Evolutionary conservation across 1,140 invertebrate species (phyloP).

Genomic region (Dreissena rostriformis): DNA sequence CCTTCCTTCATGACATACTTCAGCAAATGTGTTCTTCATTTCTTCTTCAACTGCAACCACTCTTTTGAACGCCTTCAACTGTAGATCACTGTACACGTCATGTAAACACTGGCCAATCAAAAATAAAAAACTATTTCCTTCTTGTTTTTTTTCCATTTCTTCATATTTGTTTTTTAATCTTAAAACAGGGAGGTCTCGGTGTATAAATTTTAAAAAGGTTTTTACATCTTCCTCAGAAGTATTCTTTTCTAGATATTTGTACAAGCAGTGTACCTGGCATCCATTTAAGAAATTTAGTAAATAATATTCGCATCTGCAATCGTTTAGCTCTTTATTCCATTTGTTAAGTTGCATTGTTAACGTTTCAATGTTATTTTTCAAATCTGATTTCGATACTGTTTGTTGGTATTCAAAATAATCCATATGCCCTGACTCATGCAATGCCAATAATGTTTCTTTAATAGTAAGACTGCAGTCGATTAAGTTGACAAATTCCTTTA

Average conservation of each 20-base stretch:
- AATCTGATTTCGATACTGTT: background rate
- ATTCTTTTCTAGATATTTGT: slow-evolving; percentile 37
- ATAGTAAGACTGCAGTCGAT: slow-evolving; percentile 38
- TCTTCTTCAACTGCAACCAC: background rate
- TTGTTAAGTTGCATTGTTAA: slow-evolving; percentile 10
- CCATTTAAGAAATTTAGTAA: slow-evolving; percentile 51
- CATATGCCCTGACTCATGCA: slow-evolving; percentile 48
- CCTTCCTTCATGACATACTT: slow-evolving; percentile 43
- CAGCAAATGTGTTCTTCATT: slow-evolving; percentile 23
- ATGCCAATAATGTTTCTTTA: slow-evolving; percentile 2
- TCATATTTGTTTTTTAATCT: background rate
- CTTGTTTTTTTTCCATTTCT: background rate
- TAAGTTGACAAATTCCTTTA: slow-evolving; percentile 39
- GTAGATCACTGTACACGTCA: background rate
- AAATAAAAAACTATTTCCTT: background rate
- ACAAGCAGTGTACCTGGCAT: slow-evolving; percentile 22
- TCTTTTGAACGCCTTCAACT: background rate
- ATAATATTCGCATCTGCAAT: slow-evolving; percentile 27
- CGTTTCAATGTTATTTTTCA: background rate
- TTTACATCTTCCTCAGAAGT: background rate
- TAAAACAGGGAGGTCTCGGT: background rate
- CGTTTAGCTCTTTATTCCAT: slow-evolving; percentile 16
- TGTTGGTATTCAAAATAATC: slow-evolving; percentile 33
- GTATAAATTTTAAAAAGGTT: slow-evolving; percentile 38
- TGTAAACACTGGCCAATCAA: background rate